phyloP scores from a whole-genome alignment of 2,888 invertebrate species.

The Clistopyga incitator region DNA sequence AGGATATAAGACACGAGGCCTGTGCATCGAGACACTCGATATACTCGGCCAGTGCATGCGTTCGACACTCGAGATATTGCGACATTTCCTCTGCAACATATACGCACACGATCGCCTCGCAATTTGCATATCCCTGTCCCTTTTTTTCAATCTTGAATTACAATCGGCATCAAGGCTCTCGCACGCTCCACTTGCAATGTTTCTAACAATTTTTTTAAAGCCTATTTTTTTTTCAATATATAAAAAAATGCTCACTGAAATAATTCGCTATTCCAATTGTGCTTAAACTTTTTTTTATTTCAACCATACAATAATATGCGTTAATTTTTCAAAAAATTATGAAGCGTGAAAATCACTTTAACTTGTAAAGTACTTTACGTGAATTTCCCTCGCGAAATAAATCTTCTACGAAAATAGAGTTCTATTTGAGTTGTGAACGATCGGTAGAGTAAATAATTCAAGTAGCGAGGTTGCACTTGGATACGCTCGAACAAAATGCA shows the following conservation, averaged over 20 bases:
- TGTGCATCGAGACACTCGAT: conserved; percentile 9
- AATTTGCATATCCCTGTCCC: conserved; percentile 21
- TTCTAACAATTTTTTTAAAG: no score
- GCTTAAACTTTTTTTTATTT: no score
- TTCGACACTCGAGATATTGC: conserved; percentile 42
- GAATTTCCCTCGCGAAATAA: not conserved
- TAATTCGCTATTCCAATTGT: no score
- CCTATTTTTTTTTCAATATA: not conserved
- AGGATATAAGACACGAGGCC: conserved; percentile 36
- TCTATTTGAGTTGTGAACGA: not conserved
- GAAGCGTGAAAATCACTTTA: not conserved
- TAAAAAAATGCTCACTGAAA: no score
- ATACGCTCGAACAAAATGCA: conserved; percentile 32
- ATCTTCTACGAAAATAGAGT: not conserved
- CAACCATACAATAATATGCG: no score
- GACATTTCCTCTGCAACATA: conserved; percentile 43
- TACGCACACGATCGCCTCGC: conserved; percentile 12
- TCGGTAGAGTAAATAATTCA: conserved; percentile 19
- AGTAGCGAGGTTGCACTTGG: conserved; percentile 32
- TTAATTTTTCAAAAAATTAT: no score
- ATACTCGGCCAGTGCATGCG: conserved; percentile 7
- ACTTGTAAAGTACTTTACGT: not conserved
- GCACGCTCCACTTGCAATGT: no score
- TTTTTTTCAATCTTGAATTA: conserved; percentile 20
- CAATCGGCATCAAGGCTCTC: conserved; percentile 16